phyloP scores from a whole-genome alignment of 2,888 invertebrate species.

The Dicranocentrus wangi region DNA sequence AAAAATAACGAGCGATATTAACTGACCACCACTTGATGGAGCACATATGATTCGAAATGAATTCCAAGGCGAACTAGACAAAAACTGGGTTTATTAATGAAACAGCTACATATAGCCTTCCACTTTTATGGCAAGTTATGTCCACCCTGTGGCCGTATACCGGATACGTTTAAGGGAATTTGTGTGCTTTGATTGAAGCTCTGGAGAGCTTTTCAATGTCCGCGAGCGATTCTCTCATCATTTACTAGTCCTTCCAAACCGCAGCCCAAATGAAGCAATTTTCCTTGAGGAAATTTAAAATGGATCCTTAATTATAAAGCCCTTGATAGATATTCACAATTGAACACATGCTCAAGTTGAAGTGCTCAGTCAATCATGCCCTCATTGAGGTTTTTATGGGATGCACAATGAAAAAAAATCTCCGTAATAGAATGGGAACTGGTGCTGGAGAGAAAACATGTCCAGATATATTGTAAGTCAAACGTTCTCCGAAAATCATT shows the following conservation, averaged over 20 bases:
- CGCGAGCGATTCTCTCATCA: slow-evolving; percentile 26
- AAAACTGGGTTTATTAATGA: too few relatives aligned
- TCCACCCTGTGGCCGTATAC: too few relatives aligned
- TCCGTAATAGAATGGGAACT: background rate
- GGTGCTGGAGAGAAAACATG: background rate
- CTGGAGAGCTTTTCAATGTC: slow-evolving; percentile 14
- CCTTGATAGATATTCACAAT: background rate
- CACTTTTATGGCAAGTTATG: too few relatives aligned
- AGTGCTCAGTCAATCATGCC: slow-evolving; percentile 14
- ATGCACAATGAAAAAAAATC: background rate
- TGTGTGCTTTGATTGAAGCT: too few relatives aligned
- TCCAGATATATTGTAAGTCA: background rate
- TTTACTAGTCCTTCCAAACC: slow-evolving; percentile 3
- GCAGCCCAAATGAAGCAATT: slow-evolving; percentile 50
- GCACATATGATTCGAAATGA: too few relatives aligned
- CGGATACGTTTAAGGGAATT: too few relatives aligned
- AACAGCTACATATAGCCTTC: too few relatives aligned
- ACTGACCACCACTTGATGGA: too few relatives aligned
- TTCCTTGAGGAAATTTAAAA: slow-evolving; percentile 32
- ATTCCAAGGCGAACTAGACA: too few relatives aligned
- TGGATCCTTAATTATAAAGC: slow-evolving; percentile 35
- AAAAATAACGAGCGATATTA: background rate
- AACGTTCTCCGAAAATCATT: too few relatives aligned
- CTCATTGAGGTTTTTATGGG: slow-evolving; percentile 9
- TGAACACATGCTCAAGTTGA: slow-evolving; percentile 38